Conservation (phyloP, 1,140 invertebrate genomes). For the Habropoda laboriosa region DNA sequence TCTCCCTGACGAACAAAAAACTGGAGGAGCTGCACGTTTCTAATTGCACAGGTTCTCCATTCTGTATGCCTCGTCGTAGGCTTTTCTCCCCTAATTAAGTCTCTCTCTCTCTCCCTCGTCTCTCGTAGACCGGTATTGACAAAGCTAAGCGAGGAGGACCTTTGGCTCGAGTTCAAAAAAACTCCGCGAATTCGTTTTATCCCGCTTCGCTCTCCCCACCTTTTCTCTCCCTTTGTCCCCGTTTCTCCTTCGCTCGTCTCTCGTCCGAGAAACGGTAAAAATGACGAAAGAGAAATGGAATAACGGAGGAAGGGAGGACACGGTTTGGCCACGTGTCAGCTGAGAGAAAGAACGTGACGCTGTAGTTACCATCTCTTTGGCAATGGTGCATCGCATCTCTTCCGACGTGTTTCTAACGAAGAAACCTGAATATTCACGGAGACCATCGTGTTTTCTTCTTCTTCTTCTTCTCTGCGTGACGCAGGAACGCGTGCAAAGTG, state of each 20-base stretch:
- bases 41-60: slow-evolving; percentile 60
- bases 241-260: background rate
- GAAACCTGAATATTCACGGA: no score
- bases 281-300: slow-evolving; percentile 28
- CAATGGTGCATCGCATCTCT: slow-evolving; percentile 2
- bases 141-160: background rate
- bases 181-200: background rate
- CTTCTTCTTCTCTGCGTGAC: no score
- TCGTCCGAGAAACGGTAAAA: background rate
- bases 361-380: slow-evolving; percentile 6
- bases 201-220: background rate
- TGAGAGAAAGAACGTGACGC: background rate
- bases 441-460: no score
- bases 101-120: background rate
- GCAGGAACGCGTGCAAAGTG: background rate
- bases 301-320: background rate
- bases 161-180: slow-evolving; percentile 45
- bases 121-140: background rate
- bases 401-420: background rate
- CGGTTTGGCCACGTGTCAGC: slow-evolving; percentile 34
- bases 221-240: background rate
- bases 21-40: slow-evolving; percentile 62
- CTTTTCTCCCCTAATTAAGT: background rate
- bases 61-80: background rate
- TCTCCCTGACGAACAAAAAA: slow-evolving; percentile 69